phyloP scores from a whole-genome alignment of 1,140 invertebrate species.

The Aphidius gifuensis region DNA sequence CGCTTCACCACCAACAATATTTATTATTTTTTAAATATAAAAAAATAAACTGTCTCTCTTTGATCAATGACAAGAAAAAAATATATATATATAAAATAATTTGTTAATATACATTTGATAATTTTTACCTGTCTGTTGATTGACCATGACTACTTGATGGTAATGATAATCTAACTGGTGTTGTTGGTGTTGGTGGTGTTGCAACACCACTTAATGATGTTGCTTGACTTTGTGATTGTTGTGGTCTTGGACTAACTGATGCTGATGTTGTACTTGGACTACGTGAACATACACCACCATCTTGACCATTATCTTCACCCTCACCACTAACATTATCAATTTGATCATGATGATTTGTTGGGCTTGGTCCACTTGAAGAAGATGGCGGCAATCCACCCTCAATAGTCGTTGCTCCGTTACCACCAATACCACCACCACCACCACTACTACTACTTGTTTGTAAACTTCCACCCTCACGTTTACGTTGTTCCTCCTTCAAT shows the following conservation, averaged over 20 bases:
- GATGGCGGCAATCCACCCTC: slow-evolving; percentile 36
- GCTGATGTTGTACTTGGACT: slow-evolving; percentile 53
- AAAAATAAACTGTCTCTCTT: too few relatives aligned
- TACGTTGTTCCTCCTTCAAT: slow-evolving; percentile 84
- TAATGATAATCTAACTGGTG: slow-evolving; percentile 40
- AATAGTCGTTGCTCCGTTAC: not conserved
- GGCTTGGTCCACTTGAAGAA: slow-evolving; percentile 43
- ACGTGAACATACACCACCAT: slow-evolving; percentile 40
- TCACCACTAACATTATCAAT: slow-evolving; percentile 39
- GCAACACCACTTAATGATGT: slow-evolving; percentile 45
- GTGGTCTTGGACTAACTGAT: slow-evolving; percentile 50
- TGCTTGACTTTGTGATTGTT: slow-evolving; percentile 44
- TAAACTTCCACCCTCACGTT: slow-evolving; percentile 70
- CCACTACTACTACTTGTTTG: slow-evolving; percentile 55
- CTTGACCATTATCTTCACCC: slow-evolving; percentile 38
- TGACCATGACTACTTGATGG: slow-evolving; percentile 41
- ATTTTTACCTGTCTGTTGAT: slow-evolving; percentile 30
- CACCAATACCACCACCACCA: not conserved
- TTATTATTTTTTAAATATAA: too few relatives aligned
- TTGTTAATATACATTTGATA: not conserved
- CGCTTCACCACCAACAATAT: too few relatives aligned
- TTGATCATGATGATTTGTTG: slow-evolving; percentile 40
- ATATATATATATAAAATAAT: not conserved
- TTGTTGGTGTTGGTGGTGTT: slow-evolving; percentile 48
- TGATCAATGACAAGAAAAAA: too few relatives aligned